phyloP scores from a whole-genome alignment of 1,140 invertebrate genomes.

The Muscidifurax raptorellus region DNA sequence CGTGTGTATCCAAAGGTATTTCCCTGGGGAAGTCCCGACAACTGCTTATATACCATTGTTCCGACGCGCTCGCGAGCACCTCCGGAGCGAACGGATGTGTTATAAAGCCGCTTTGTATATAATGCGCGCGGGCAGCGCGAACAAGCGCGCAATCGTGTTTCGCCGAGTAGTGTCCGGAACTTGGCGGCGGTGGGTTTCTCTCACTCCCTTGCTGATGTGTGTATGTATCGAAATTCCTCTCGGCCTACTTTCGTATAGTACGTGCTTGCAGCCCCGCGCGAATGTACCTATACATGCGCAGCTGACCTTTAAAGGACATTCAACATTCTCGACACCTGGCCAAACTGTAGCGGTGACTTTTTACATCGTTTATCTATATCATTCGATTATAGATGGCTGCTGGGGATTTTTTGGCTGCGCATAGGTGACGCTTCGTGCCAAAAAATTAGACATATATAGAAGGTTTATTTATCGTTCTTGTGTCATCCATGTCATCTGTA shows the following conservation, averaged over 20 bases:
- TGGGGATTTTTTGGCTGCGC: too few relatives aligned
- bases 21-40: conserved; percentile 29
- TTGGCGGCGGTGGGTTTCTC: neutral
- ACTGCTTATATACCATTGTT: conserved; percentile 23
- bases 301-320: conserved; percentile 66
- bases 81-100: conserved; percentile 24
- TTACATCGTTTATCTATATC: too few relatives aligned
- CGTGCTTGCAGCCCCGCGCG: neutral
- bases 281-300: neutral
- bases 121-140: conserved; percentile 14
- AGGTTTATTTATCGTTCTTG: too few relatives aligned
- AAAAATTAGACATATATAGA: too few relatives aligned
- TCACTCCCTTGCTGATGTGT: neutral
- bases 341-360: neutral
- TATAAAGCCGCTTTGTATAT: conserved; percentile 11
- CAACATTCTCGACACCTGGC: conserved; percentile 52
- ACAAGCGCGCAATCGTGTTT: conserved; percentile 47
- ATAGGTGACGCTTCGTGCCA: too few relatives aligned
- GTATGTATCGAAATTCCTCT: conserved; percentile 42
- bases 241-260: conserved; percentile 39
- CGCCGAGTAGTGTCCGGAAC: neutral
- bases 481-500: too few relatives aligned
- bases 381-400: too few relatives aligned
- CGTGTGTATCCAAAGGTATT: conserved; percentile 34
- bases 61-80: neutral